A percentile compares a stretch with the other conserved stretches of the same genome.
Evolutionary conservation across 2,888 invertebrate genomes (phyloP).

Genomic region (Boloria euphrosyne): DNA sequence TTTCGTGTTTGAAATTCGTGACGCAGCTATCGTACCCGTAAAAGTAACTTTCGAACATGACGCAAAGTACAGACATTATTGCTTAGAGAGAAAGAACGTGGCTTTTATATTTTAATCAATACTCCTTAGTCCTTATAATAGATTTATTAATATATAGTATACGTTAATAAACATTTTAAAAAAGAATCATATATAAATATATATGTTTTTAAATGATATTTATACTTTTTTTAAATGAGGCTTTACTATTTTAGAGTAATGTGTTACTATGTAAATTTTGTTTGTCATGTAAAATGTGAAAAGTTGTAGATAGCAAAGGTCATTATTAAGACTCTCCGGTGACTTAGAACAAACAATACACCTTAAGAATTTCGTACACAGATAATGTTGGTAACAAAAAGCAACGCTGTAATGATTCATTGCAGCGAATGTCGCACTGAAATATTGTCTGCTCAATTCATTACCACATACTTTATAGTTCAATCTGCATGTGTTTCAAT

Average conservation of each 20-base stretch:
- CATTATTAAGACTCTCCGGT: background rate
- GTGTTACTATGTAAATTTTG: too few relatives aligned
- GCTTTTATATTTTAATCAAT: too few relatives aligned
- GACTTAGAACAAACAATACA: background rate
- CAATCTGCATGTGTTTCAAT: too few relatives aligned
- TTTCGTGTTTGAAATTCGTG: constrained; percentile 32
- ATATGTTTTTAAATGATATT: background rate
- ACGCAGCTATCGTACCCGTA: constrained; percentile 19
- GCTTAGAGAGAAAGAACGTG: background rate
- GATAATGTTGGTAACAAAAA: background rate
- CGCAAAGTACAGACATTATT: background rate
- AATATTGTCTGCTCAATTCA: too few relatives aligned
- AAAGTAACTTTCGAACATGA: constrained; percentile 24
- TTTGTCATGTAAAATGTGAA: background rate
- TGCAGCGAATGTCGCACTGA: too few relatives aligned
- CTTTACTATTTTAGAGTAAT: too few relatives aligned
- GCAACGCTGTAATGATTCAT: too few relatives aligned
- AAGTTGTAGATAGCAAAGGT: constrained; percentile 5
- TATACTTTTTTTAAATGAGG: background rate
- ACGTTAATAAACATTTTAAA: too few relatives aligned
- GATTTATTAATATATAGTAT: too few relatives aligned
- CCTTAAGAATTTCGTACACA: background rate
- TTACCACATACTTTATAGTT: too few relatives aligned
- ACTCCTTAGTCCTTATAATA: too few relatives aligned
- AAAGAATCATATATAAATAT: too few relatives aligned